These are phyloP conservation scores for Vimba vimba DNA, from an alignment of 2,113 vertebrate genomes.

Conservation along the genomic window DNA sequence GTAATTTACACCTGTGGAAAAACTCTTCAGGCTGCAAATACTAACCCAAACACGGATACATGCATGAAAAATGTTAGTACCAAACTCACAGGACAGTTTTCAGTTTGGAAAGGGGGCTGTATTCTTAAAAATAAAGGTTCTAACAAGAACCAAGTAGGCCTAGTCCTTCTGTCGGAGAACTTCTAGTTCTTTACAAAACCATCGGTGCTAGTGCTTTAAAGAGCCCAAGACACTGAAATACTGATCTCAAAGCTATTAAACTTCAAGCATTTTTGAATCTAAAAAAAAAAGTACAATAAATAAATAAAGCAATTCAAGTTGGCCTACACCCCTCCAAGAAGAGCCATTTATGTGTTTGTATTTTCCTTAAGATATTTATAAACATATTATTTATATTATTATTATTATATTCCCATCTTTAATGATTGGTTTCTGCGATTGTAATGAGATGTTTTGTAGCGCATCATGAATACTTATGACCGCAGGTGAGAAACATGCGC, in stretches of 20 bases:
- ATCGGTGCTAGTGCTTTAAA: background rate
- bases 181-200: background rate
- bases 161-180: too few relatives aligned
- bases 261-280: background rate
- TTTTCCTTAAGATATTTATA: constrained; percentile 59
- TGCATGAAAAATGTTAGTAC: constrained; percentile 72
- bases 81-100: constrained; percentile 67
- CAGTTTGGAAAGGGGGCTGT: constrained; percentile 68
- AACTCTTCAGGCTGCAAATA: constrained; percentile 68
- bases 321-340: background rate
- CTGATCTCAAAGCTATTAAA: background rate
- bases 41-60: constrained; percentile 69
- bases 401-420: constrained; percentile 62
- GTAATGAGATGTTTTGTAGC: background rate
- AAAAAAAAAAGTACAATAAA: background rate
- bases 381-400: constrained; percentile 45
- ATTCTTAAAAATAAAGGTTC: background rate
- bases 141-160: background rate
- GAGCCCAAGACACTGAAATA: background rate
- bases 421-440: constrained; percentile 44
- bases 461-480: constrained; percentile 20
- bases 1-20: constrained; percentile 81
- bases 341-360: constrained; percentile 31
- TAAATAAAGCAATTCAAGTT: background rate
- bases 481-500: constrained; percentile 44